Evolutionary conservation across 2,888 invertebrate genomes (phyloP).

Genomic region (Synergus itoensis): DNA sequence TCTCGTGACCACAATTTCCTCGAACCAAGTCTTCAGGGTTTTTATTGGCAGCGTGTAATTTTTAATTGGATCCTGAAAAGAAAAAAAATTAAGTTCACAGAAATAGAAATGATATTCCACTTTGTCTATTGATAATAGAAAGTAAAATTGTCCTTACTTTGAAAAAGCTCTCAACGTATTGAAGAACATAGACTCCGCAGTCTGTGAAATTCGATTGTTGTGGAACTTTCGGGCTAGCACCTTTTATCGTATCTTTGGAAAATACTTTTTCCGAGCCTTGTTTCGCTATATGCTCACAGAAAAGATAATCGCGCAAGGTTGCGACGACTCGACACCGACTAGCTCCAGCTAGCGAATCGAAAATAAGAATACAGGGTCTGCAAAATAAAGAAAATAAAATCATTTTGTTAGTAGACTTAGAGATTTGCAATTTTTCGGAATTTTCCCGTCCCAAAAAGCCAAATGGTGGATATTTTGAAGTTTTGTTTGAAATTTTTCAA

Average conservation of each 20-base stretch:
- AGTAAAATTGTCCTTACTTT: constrained; percentile 80
- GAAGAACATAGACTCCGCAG: constrained; percentile 96
- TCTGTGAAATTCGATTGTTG: constrained; percentile 98
- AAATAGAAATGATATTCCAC: not conserved
- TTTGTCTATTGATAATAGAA: not conserved
- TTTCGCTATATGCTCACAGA: constrained; percentile 91
- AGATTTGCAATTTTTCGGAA: not conserved
- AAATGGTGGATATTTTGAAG: no score
- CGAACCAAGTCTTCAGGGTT: constrained; percentile 91
- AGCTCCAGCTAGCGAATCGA: constrained; percentile 93
- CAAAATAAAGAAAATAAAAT: constrained; percentile 67
- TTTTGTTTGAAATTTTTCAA: no score
- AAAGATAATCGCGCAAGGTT: constrained; percentile 93
- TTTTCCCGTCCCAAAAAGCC: no score
- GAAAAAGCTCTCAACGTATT: constrained; percentile 98
- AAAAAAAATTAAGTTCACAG: constrained; percentile 18
- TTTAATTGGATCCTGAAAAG: constrained; percentile 87
- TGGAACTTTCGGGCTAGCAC: constrained; percentile 94
- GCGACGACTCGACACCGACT: constrained; percentile 91
- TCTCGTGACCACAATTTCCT: constrained; percentile 88
- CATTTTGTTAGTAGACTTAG: not conserved
- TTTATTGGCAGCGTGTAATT: constrained; percentile 92
- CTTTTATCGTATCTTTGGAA: constrained; percentile 91
- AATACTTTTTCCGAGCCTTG: constrained; percentile 85
- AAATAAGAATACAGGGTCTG: constrained; percentile 96